Conservation (phyloP, 64 coral and sea anemone species). For the Astreopora myriophthalma region DNA sequence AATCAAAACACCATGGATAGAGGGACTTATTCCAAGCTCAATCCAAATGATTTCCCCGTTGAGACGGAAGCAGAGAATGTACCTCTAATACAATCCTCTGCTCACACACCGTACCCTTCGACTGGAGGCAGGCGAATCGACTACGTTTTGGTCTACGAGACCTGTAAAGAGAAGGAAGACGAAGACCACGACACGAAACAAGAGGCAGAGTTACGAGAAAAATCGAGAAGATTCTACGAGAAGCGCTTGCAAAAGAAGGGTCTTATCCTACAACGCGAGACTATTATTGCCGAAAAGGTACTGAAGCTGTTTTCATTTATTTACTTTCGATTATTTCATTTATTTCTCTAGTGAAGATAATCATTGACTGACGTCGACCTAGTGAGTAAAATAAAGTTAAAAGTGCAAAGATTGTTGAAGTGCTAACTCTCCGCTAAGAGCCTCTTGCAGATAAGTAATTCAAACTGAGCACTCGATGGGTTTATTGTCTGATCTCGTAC, state of each 20-base stretch:
- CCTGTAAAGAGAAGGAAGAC: constrained; percentile 48
- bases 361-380: too few relatives aligned
- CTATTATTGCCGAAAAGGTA: constrained; percentile 43
- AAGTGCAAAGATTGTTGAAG: too few relatives aligned
- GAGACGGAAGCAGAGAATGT: neutral
- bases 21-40: neutral
- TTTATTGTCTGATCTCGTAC: too few relatives aligned
- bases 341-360: too few relatives aligned
- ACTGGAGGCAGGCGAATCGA: constrained; percentile 18
- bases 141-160: constrained; percentile 70
- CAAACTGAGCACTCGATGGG: too few relatives aligned
- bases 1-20: neutral
- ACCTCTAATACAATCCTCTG: neutral
- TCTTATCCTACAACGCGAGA: constrained; percentile 15
- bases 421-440: too few relatives aligned
- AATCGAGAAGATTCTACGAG: constrained; percentile 44
- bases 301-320: neutral
- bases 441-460: too few relatives aligned
- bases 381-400: too few relatives aligned
- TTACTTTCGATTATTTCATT: too few relatives aligned
- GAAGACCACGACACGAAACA: constrained; percentile 33
- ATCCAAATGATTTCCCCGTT: neutral
- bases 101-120: neutral
- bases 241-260: constrained; percentile 37
- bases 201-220: neutral